phyloP scores from a whole-genome alignment of 2,113 vertebrate species.

The Stegostoma tigrinum region DNA sequence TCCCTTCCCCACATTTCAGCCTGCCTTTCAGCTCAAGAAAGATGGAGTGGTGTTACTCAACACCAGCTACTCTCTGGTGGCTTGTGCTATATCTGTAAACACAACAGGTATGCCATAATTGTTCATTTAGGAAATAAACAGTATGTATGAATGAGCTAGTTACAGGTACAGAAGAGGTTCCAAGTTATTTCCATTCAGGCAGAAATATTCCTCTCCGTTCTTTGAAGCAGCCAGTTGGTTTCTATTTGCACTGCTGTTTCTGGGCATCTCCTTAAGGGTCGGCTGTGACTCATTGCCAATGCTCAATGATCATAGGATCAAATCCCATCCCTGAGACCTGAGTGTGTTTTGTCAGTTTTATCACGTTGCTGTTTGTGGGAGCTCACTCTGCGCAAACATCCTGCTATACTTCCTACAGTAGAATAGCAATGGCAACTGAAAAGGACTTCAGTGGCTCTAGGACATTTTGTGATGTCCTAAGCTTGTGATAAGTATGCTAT shows the following conservation, averaged over 20 bases:
- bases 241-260: not conserved
- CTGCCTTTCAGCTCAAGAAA: constrained; percentile 86
- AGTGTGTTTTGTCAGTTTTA: not conserved
- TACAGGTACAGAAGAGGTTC: not conserved
- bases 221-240: not conserved
- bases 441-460: not conserved
- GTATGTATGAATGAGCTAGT: not conserved
- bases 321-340: not conserved
- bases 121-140: not conserved
- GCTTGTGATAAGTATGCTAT: not conserved
- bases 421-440: not conserved
- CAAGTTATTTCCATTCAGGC: not conserved
- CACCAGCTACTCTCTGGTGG: constrained; percentile 86
- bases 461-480: not conserved
- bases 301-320: not conserved
- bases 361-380: not conserved
- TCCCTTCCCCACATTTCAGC: constrained; percentile 87
- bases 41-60: constrained; percentile 86
- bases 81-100: constrained; percentile 76
- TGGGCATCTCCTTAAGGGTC: not conserved
- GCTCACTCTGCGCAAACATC: not conserved
- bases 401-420: not conserved
- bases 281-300: not conserved
- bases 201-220: not conserved
- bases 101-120: constrained; percentile 55